These are phyloP conservation scores for Hypomesus transpacificus DNA, from an alignment of 2,113 vertebrate genomes.

Conservation along the genomic window DNA sequence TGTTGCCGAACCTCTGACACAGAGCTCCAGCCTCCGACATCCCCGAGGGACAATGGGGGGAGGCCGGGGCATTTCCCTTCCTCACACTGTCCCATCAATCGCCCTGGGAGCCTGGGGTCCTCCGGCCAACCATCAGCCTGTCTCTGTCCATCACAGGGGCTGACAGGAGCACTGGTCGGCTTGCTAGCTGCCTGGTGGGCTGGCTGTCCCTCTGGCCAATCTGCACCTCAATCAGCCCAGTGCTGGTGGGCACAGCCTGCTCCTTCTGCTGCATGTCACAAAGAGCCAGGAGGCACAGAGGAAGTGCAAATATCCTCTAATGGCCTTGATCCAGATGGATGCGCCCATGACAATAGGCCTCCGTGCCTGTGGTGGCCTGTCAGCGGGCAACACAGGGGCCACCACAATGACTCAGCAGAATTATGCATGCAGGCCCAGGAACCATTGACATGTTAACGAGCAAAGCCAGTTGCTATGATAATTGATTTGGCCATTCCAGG, in stretches of 20 bases:
- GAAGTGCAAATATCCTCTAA: slow-evolving; percentile 82
- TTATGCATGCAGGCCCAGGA: slow-evolving; percentile 74
- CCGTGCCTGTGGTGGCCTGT: slow-evolving; percentile 72
- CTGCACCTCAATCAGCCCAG: slow-evolving; percentile 72
- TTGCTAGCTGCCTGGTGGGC: slow-evolving; percentile 56
- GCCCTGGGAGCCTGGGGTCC: slow-evolving; percentile 44
- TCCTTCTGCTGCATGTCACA: slow-evolving; percentile 76
- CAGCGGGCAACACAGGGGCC: slow-evolving; percentile 62
- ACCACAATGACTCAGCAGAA: slow-evolving; percentile 71
- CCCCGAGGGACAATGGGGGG: slow-evolving; percentile 59
- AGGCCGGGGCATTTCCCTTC: slow-evolving; percentile 39
- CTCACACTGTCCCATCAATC: slow-evolving; percentile 60
- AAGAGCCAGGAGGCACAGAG: slow-evolving; percentile 71
- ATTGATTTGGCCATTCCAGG: slow-evolving; percentile 70
- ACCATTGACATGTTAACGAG: slow-evolving; percentile 76
- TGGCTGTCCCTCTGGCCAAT: slow-evolving; percentile 57
- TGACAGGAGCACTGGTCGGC: slow-evolving; percentile 66
- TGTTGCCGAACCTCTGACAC: slow-evolving; percentile 53
- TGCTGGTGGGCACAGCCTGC: slow-evolving; percentile 62
- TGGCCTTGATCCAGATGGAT: slow-evolving; percentile 79
- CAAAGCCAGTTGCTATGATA: slow-evolving; percentile 64
- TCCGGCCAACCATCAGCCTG: slow-evolving; percentile 45
- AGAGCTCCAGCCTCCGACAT: slow-evolving; percentile 46
- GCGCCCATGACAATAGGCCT: slow-evolving; percentile 75
- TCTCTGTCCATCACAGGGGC: slow-evolving; percentile 61